Evolutionary conservation across 1,140 invertebrate species (phyloP).

Genomic region (Rhopalosiphum maidis): DNA sequence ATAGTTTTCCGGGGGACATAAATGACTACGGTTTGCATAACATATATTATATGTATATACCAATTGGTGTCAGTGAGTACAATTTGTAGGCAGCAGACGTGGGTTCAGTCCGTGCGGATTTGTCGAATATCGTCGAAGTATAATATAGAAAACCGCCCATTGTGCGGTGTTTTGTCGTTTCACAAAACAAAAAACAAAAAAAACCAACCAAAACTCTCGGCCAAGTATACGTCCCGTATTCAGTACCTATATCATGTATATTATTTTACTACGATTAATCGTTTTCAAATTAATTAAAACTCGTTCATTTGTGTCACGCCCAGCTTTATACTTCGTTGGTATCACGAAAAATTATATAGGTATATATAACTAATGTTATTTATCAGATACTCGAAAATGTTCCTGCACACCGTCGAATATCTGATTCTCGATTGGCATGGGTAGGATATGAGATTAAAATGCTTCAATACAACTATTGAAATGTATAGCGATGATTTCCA

Average conservation of each 20-base stretch:
- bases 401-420: neutral
- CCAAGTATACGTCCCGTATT: neutral
- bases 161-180: neutral
- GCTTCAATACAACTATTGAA: neutral
- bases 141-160: neutral
- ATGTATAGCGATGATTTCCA: neutral
- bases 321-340: neutral
- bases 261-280: neutral
- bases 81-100: neutral
- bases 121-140: neutral
- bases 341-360: neutral
- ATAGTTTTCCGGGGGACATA: neutral
- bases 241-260: slow-evolving; percentile 5
- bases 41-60: neutral
- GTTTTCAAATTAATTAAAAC: slow-evolving; percentile 13
- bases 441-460: neutral
- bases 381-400: neutral
- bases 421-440: neutral
- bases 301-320: slow-evolving; percentile 4
- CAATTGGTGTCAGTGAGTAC: neutral
- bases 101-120: neutral
- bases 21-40: neutral
- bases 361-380: neutral
- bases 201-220: neutral
- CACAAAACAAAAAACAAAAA: neutral